Conservation (phyloP, 2,797 vertebrate species). For the Acanthurus leucopareius region DNA sequence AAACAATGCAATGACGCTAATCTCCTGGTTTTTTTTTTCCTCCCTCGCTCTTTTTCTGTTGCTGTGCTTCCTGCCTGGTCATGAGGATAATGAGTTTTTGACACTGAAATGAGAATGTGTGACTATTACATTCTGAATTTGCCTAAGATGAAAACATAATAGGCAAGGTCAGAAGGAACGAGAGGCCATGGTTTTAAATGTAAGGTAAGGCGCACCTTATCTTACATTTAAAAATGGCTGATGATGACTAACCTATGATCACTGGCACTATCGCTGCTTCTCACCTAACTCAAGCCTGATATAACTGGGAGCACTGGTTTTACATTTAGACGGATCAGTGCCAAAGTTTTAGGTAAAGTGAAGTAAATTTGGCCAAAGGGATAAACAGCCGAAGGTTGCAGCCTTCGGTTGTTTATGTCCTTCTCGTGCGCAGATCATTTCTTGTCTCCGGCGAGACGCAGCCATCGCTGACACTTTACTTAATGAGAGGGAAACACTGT, state of each 20-base stretch:
- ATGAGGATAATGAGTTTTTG: constrained; percentile 65
- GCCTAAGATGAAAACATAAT: constrained; percentile 84
- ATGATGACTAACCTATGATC: constrained; percentile 60
- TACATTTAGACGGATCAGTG: constrained; percentile 41
- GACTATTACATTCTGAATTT: constrained; percentile 85
- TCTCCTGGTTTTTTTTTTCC: constrained; percentile 27
- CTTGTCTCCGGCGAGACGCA: constrained; percentile 52
- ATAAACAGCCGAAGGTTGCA: constrained; percentile 69
- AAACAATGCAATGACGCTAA: constrained; percentile 60
- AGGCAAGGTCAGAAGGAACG: constrained; percentile 86
- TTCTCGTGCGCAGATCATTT: constrained; percentile 57
- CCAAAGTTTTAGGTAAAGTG: constrained; percentile 16
- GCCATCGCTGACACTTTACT: constrained; percentile 79
- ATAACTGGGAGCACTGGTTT: constrained; percentile 24
- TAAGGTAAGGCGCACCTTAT: constrained; percentile 87
- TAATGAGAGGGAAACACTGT: constrained; percentile 80
- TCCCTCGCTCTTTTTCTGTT: constrained; percentile 25
- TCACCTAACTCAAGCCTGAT: constrained; percentile 47
- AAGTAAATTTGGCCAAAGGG: constrained; percentile 37
- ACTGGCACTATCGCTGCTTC: background rate
- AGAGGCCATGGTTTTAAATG: constrained; percentile 85
- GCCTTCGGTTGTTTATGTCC: constrained; percentile 65
- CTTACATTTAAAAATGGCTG: constrained; percentile 86
- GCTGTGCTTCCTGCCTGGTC: constrained; percentile 26
- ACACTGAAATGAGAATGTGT: constrained; percentile 74